Evolutionary conservation across 92 coral and sea anemone species (phyloP).

Genomic region (Phenganax stokvisi): DNA sequence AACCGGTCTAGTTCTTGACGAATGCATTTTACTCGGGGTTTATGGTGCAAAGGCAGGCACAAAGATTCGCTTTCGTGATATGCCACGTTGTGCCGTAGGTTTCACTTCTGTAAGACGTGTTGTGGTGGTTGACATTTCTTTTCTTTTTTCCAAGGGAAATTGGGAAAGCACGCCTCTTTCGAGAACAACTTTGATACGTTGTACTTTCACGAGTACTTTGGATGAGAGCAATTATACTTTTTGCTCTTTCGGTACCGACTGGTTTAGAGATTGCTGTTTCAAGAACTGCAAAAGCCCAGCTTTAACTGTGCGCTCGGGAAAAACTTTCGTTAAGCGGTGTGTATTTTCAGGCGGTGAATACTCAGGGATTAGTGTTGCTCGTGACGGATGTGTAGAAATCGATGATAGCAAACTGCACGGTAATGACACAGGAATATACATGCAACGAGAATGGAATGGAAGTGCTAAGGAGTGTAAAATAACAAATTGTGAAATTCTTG

Average conservation of each 20-base stretch:
- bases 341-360: neutral
- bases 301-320: neutral
- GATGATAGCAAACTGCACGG: neutral
- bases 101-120: neutral
- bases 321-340: neutral
- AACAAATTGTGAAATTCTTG: neutral
- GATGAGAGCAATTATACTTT: neutral
- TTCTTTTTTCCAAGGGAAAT: neutral
- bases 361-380: neutral
- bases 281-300: neutral
- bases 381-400: neutral
- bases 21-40: slow-evolving; percentile 4
- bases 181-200: neutral
- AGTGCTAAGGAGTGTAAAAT: neutral
- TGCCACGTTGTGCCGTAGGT: neutral
- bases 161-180: neutral
- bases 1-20: neutral
- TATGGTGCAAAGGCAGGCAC: neutral
- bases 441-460: neutral
- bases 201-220: neutral
- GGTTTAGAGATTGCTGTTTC: neutral
- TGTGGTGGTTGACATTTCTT: neutral
- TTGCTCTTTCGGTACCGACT: neutral
- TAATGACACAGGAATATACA: neutral
- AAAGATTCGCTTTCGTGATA: neutral